Evolutionary conservation across 2,888 invertebrate species (phyloP).

Genomic region (Chrysolina americana): DNA sequence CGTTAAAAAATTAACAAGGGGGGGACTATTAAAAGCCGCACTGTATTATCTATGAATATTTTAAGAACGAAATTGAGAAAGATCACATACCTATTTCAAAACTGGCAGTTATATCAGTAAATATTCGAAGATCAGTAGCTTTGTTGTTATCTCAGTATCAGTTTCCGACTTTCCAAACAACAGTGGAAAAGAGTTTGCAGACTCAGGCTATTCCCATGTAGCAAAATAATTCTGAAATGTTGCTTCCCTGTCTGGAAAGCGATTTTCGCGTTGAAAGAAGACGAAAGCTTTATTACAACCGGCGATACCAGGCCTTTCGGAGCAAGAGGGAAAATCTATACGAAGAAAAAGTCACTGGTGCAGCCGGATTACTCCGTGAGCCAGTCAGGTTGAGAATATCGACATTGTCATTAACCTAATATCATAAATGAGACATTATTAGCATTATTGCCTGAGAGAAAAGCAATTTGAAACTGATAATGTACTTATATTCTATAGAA

Average conservation of each 20-base stretch:
- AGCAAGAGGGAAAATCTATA: constrained; percentile 20
- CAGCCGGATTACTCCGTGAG: constrained; percentile 22
- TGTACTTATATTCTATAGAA: too few relatives aligned
- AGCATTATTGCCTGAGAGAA: background rate
- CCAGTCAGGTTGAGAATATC: background rate
- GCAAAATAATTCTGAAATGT: constrained; percentile 33
- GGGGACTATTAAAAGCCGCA: too few relatives aligned
- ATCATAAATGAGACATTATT: background rate
- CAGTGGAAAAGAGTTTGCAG: constrained; percentile 9
- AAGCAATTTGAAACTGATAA: too few relatives aligned
- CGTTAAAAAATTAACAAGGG: too few relatives aligned
- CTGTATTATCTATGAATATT: too few relatives aligned
- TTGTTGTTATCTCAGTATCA: too few relatives aligned
- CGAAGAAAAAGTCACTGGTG: constrained; percentile 17
- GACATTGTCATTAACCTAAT: background rate
- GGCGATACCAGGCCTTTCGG: constrained; percentile 16
- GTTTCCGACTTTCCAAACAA: background rate
- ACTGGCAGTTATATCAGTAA: too few relatives aligned
- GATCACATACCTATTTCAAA: too few relatives aligned
- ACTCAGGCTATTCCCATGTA: constrained; percentile 28
- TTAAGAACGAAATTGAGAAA: too few relatives aligned
- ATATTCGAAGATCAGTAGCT: too few relatives aligned
- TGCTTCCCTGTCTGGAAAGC: constrained; percentile 34
- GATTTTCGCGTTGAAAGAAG: constrained; percentile 34
- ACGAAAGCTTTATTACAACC: constrained; percentile 12